Percentiles rank a stretch among this genome's conserved stretches.
phyloP scores from a whole-genome alignment of 2,888 invertebrate genomes.

The Steinernema hermaphroditum region DNA sequence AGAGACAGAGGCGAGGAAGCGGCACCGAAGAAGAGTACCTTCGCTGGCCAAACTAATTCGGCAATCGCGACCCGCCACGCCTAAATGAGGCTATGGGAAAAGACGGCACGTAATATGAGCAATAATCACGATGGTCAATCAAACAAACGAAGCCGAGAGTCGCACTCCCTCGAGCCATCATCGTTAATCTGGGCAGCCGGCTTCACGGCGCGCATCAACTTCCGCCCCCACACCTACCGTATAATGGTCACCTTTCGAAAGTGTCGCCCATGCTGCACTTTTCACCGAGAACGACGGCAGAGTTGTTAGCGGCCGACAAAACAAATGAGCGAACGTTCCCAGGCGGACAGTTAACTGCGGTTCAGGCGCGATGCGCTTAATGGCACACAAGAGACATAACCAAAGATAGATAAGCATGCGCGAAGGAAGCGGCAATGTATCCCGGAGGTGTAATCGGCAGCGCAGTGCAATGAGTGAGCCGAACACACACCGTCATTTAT shows the following conservation, averaged over 20 bases:
- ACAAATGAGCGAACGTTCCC: slow-evolving; percentile 19
- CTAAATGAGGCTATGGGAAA: slow-evolving; percentile 31
- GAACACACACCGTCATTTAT: slow-evolving; percentile 31
- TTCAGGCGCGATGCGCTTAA: slow-evolving; percentile 15
- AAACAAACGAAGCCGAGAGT: slow-evolving; percentile 31
- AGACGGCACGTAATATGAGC: slow-evolving; percentile 31
- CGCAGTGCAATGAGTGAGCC: slow-evolving; percentile 23
- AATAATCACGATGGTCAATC: slow-evolving; percentile 31
- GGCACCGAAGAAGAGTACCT: slow-evolving; percentile 20
- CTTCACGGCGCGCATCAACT: too few relatives aligned
- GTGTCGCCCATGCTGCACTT: not conserved
- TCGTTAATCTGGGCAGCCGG: slow-evolving; percentile 1
- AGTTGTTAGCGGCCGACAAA: not conserved
- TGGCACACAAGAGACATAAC: slow-evolving; percentile 28
- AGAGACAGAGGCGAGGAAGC: not conserved
- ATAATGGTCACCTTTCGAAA: too few relatives aligned
- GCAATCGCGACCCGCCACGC: slow-evolving; percentile 29
- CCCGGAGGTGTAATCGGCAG: slow-evolving; percentile 30
- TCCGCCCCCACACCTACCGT: too few relatives aligned
- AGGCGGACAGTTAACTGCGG: slow-evolving; percentile 26
- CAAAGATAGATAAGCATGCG: slow-evolving; percentile 30
- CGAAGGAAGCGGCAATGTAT: slow-evolving; percentile 23
- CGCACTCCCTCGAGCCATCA: slow-evolving; percentile 20
- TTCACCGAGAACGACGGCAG: too few relatives aligned
- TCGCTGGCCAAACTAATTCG: slow-evolving; percentile 28